A percentile compares a stretch with the other conserved stretches of the same genome.
phyloP scores from a whole-genome alignment of 2,113 vertebrate genomes.

The Lagopus leucura region DNA sequence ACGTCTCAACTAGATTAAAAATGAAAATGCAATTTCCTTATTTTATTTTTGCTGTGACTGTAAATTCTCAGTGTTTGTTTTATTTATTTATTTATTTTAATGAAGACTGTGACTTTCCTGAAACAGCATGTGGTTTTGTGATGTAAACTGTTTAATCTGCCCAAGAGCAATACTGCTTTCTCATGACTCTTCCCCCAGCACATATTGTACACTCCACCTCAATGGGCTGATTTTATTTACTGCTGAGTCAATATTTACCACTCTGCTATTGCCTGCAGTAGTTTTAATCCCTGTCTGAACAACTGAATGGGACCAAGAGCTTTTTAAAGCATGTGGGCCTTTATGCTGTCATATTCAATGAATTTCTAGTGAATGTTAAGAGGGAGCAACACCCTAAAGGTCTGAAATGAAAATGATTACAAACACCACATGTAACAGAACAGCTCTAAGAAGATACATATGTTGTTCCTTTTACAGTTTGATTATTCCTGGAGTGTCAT shows the following conservation, averaged over 20 bases:
- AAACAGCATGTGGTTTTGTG: not conserved
- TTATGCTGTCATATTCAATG: not conserved
- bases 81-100: not conserved
- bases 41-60: not conserved
- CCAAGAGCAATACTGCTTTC: not conserved
- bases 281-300: conserved; percentile 44
- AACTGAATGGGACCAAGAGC: conserved; percentile 33
- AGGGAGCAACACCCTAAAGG: not conserved
- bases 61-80: not conserved
- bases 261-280: conserved; percentile 35
- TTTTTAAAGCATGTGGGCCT: conserved; percentile 13
- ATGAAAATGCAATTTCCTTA: not conserved
- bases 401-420: not conserved
- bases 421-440: not conserved
- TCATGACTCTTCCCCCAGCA: conserved; percentile 19
- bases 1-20: not conserved
- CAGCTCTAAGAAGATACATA: not conserved
- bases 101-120: not conserved
- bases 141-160: conserved; percentile 25
- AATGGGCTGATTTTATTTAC: conserved; percentile 43
- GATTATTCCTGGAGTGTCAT: not conserved
- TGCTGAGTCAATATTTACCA: conserved; percentile 67
- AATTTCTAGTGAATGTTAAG: not conserved
- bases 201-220: not conserved
- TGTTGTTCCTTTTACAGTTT: not conserved